Evolutionary conservation across 1,140 invertebrate genomes (phyloP).

Genomic region (Platorchestia sp.): DNA sequence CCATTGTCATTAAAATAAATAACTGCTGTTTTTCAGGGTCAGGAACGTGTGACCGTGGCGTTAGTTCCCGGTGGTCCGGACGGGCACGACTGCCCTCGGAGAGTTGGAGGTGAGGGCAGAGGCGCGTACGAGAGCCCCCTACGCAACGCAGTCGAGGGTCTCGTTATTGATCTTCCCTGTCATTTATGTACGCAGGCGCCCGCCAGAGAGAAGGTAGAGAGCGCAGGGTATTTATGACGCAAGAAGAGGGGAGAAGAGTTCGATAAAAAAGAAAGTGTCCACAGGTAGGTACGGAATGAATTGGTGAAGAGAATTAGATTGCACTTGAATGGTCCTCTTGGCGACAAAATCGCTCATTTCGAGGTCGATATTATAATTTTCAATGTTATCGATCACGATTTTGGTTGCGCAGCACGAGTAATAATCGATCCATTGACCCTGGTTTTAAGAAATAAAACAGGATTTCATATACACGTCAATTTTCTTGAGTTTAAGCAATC

Average conservation of each 20-base stretch:
- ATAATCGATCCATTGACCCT: no score
- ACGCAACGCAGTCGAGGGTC: not conserved
- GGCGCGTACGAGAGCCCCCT: not conserved
- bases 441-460: no score
- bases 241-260: not conserved
- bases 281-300: not conserved
- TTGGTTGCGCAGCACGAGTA: not conserved
- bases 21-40: not conserved
- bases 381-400: not conserved
- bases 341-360: not conserved
- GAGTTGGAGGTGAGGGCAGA: not conserved
- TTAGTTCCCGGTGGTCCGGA: not conserved
- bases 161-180: constrained; percentile 39
- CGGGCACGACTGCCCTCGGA: not conserved
- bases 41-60: not conserved
- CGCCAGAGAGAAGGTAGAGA: constrained; percentile 19
- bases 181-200: constrained; percentile 37
- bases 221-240: not conserved
- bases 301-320: not conserved
- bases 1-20: no score
- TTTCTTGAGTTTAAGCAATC: no score
- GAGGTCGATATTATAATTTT: not conserved
- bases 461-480: no score
- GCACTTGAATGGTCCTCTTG: no score
- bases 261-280: not conserved